Percentiles rank a stretch among this genome's conserved stretches.
Evolutionary conservation across 2,113 vertebrate species (phyloP).

Genomic region (Pseudopodoces humilis): DNA sequence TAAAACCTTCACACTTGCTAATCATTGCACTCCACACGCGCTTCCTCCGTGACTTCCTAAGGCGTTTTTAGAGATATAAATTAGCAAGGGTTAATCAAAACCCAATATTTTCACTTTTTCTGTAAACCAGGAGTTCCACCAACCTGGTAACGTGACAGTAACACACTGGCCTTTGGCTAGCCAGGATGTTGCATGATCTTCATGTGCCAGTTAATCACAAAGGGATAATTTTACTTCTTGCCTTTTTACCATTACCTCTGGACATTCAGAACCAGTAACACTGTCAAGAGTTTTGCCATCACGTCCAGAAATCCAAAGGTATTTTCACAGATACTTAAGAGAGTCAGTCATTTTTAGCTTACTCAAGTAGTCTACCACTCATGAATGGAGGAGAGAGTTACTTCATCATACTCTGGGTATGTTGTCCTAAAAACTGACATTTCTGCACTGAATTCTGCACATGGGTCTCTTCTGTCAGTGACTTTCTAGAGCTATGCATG

Average conservation of each 20-base stretch:
- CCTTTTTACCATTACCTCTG: neutral
- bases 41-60: neutral
- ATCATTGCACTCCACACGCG: neutral
- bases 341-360: neutral
- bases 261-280: neutral
- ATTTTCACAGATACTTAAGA: neutral
- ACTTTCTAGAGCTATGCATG: neutral
- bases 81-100: neutral
- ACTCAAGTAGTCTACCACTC: neutral
- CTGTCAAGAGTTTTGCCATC: neutral
- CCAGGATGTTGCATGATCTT: neutral
- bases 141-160: neutral
- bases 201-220: neutral
- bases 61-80: neutral
- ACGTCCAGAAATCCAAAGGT: neutral
- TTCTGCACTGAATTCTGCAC: neutral
- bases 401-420: neutral
- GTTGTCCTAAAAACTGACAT: neutral
- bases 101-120: neutral
- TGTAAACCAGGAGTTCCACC: neutral
- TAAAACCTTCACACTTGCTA: neutral
- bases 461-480: neutral
- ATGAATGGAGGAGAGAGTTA: neutral
- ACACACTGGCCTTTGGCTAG: neutral
- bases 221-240: neutral